Base-by-base conservation (phyloP, 2,797 vertebrate species). In the Okamejei kenojei region DNA sequence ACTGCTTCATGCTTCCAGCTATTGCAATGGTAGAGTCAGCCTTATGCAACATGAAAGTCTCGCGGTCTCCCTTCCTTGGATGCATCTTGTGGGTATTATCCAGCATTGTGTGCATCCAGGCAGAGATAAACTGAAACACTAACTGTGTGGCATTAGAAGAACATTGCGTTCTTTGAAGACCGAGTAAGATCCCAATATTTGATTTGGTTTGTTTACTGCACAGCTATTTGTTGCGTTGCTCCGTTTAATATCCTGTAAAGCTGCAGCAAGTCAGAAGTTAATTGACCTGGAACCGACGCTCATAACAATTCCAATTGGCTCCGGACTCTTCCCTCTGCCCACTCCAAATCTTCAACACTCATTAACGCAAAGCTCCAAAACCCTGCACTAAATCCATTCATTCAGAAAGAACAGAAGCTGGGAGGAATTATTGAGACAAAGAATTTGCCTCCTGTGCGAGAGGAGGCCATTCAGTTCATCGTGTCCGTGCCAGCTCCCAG, bases 111-210 rank as follows among this genome's bases (percentile, higher is more conserved):
- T 86, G 15, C 13, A 32, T 58, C 82, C 61, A 29, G 61, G 29
- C 82, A 86, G 61, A 65, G 29, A 86, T 65, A 13, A 86, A 61
- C 82, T 32, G 82, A 86, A 86, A 29, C 61, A 86, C 29, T 86
- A 63, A 19, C 58, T 19, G 15, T n/a, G 58, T n/a, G 13, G 29
- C 82, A 86, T 17, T 86, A 86, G 32, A 86, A 65, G 82, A 32
- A 17, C 11, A 65, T 86, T 86, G 61, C 63, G 82, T 58, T 32
- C 29, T n/a, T 86, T 7, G 58, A 86, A 65, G 82, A 63, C 63
- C 11, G 19, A 65, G 61, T 65, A 63, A 58, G 13, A 17, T n/a
- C 5, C n/a, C 29, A 65, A 29, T 11, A 84, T 45, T 5, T 84
- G 61, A 84, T 45, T 61, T 61, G 8, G 81, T 29, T 23, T 54